These are phyloP conservation scores for Phalacrocorax pelagicus DNA, from an alignment of 2,113 vertebrate species.

Conservation along the genomic window DNA sequence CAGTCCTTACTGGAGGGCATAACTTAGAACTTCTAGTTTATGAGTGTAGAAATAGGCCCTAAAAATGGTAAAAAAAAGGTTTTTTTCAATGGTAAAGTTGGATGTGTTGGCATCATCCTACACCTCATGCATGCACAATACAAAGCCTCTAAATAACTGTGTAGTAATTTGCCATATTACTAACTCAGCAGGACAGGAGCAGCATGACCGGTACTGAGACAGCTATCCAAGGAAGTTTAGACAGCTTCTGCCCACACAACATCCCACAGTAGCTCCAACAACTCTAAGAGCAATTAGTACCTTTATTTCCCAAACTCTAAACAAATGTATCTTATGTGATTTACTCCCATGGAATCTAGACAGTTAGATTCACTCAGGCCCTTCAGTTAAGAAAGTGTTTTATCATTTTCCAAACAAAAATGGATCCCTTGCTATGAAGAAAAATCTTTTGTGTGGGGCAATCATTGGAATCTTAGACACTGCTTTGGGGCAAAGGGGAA, in stretches of 20 bases:
- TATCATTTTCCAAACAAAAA: background rate
- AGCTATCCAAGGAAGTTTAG: background rate
- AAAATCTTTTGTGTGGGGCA: background rate
- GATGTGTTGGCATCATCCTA: background rate
- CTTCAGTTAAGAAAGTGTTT: background rate
- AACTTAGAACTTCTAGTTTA: background rate
- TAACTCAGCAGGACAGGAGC: background rate
- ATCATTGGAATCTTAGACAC: background rate
- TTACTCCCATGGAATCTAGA: background rate
- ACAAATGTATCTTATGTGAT: background rate
- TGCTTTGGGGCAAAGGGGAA: conserved; percentile 1
- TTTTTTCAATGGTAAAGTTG: background rate
- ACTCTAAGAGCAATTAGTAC: background rate
- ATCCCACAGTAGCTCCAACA: background rate
- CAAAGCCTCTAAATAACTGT: background rate
- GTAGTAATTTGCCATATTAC: background rate
- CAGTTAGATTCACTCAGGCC: background rate
- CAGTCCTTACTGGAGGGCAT: background rate
- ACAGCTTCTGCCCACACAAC: conserved; percentile 20
- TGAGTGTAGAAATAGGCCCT: background rate
- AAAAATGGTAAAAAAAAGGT: background rate
- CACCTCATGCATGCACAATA: background rate
- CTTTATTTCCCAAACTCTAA: background rate
- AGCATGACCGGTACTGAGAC: background rate
- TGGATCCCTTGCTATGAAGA: background rate